phyloP scores from a whole-genome alignment of 2,113 vertebrate species.

The Lycocorax pyrrhopterus region DNA sequence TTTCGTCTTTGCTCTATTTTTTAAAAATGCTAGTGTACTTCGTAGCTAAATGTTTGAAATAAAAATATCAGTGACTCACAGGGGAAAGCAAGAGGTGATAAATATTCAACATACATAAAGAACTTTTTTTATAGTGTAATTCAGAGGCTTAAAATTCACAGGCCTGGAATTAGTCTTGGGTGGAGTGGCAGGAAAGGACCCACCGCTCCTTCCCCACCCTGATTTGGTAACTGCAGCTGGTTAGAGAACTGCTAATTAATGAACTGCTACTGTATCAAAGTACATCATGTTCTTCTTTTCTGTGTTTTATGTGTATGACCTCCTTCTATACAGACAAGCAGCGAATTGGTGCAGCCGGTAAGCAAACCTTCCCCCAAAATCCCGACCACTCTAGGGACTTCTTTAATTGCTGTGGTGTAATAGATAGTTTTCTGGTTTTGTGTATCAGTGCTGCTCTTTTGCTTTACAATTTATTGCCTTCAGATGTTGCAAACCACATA shows the following conservation, averaged over 20 bases:
- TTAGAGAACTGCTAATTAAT: neutral
- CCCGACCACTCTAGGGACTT: neutral
- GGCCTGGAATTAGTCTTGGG: neutral
- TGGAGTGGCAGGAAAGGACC: neutral
- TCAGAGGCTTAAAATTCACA: neutral
- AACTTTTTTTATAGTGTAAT: neutral
- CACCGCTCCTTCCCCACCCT: accelerated
- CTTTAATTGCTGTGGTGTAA: neutral
- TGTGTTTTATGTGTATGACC: slow-evolving; percentile 5
- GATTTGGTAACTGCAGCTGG: neutral
- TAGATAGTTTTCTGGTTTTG: neutral
- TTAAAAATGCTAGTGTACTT: neutral
- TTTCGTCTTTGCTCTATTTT: neutral
- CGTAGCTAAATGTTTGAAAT: neutral
- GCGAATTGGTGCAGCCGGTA: slow-evolving; percentile 86
- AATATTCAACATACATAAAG: neutral
- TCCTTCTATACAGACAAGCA: slow-evolving; percentile 74
- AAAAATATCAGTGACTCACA: neutral
- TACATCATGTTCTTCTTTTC: neutral
- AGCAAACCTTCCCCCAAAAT: slow-evolving; percentile 64
- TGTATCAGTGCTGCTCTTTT: slow-evolving; percentile 9
- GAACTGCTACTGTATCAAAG: neutral
- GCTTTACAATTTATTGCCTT: slow-evolving; percentile 2
- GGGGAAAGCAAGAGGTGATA: neutral
- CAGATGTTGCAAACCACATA: neutral